Base-by-base conservation (phyloP, 2,888 invertebrate genomes). In the Melanophora roralis region DNA sequence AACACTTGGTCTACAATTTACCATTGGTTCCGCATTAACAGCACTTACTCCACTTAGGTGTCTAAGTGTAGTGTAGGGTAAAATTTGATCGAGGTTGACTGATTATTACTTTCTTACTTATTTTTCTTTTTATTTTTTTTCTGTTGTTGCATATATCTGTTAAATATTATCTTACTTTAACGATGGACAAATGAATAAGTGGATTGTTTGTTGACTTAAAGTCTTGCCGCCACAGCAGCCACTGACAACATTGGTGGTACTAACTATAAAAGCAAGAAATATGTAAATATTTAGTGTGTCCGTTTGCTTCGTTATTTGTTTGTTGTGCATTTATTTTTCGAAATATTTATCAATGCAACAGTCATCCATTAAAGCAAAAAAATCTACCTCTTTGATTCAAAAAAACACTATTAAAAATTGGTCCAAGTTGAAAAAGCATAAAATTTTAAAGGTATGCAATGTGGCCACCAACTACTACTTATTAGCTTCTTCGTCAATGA, bases 291-390 rank as follows among this genome's bases (percentile, higher is more conserved):
- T 14, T 21, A 2, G 27, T 27, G 3, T 3, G 27, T 27, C 6
- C 6, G 6, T 3, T 27, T 27, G 27, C 6, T 27, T 27, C 4
- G 3, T 27, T n/a, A 3, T 55, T 27, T 76, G 47, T 57, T 49
- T 55, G 43, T 38, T 60, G 60, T 38, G 19, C 43, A 53, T 53
- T 51, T 53, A 64, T 75, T 60, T 38, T 53, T n/a, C 21, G 27
- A 76, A 69, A 69, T 49, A 76, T 62, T 62, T 76, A 62, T 76
- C 32, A 62, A 55, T 55, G 68, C 68, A 69, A 32, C 51, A 67
- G 47, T n/a, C 69, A 64, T 76, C 55, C 62, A 76, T 62, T 76
- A 62, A 62, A 65, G 45, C n/a, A 27, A 27, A 27, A 49, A 73
- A 59, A 65, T 38, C 16, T 45, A 62, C 21, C 43, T 43, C 19